Percentiles rank a stretch among this genome's conserved stretches.
These are phyloP conservation scores for Leptinotarsa tumamoca DNA, from an alignment of 2,888 invertebrate genomes.

Conservation along the genomic window DNA sequence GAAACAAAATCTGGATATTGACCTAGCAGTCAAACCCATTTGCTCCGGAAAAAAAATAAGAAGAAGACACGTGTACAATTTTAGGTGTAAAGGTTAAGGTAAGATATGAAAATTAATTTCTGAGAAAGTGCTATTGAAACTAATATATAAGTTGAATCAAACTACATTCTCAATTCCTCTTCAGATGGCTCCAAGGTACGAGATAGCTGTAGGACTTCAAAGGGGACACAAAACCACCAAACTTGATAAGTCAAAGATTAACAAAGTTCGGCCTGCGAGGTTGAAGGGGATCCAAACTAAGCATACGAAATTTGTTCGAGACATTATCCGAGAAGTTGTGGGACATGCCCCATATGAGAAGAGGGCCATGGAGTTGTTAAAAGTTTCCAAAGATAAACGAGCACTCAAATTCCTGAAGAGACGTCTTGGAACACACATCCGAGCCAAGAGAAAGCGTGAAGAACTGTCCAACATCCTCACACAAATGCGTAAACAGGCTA, in stretches of 20 bases:
- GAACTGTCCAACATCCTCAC: conserved; percentile 95
- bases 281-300: conserved; percentile 93
- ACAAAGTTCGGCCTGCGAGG: conserved; percentile 84
- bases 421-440: conserved; percentile 95
- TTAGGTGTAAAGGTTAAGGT: too few species aligned
- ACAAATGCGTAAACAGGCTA: conserved; percentile 93
- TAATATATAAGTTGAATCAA: too few species aligned
- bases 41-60: too few species aligned
- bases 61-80: too few species aligned
- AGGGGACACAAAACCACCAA: conserved; percentile 96
- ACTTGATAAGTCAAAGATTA: conserved; percentile 75
- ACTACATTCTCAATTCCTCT: background rate
- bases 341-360: conserved; percentile 99
- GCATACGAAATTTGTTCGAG: conserved; percentile 95
- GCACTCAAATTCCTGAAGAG: conserved; percentile 98
- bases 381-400: conserved; percentile 96
- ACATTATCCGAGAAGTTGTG: conserved; percentile 95
- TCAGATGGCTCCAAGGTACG: conserved; percentile 75
- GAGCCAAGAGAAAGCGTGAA: conserved; percentile 99
- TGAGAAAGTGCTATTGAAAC: too few species aligned
- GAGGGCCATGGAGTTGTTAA: conserved; percentile 98
- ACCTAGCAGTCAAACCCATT: too few species aligned
- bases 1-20: too few species aligned
- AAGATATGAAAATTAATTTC: too few species aligned
- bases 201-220: conserved; percentile 92